phyloP scores from a whole-genome alignment of 1,140 invertebrate genomes.

The Lineus longissimus region DNA sequence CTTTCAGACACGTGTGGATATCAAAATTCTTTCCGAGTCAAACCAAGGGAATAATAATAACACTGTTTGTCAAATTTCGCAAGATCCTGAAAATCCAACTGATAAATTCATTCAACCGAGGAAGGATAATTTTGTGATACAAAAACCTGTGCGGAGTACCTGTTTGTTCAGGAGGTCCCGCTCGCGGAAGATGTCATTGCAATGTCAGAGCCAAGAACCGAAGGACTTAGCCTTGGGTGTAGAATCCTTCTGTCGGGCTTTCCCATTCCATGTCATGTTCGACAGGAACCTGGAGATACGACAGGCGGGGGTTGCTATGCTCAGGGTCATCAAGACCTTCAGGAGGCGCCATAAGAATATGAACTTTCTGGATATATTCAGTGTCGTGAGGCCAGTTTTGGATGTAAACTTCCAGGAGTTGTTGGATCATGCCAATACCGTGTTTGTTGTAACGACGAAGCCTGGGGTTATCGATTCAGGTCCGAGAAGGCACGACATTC shows the following conservation, averaged over 20 bases:
- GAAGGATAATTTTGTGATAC: not conserved
- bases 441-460: conserved; percentile 84
- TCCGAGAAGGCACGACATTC: not conserved
- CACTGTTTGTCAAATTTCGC: not conserved
- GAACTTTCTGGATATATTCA: conserved; percentile 70
- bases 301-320: conserved; percentile 80
- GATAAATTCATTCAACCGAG: not conserved
- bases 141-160: not conserved
- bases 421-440: conserved; percentile 90
- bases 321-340: conserved; percentile 74
- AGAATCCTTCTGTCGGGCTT: conserved; percentile 85
- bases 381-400: conserved; percentile 80
- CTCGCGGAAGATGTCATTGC: not conserved
- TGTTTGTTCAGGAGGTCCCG: not conserved
- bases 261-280: conserved; percentile 94
- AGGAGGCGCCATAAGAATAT: conserved; percentile 58
- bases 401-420: conserved; percentile 88
- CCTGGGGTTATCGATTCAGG: conserved; percentile 4
- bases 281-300: conserved; percentile 77
- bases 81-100: not conserved
- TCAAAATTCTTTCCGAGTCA: conserved; percentile 67
- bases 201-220: not conserved
- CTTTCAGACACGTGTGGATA: conserved; percentile 82
- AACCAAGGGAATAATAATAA: not conserved
- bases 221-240: conserved; percentile 61